Percentiles rank a stretch among this genome's conserved stretches.
phyloP scores from a whole-genome alignment of 2,888 invertebrate genomes.

The Eugnorisma glareosa region DNA sequence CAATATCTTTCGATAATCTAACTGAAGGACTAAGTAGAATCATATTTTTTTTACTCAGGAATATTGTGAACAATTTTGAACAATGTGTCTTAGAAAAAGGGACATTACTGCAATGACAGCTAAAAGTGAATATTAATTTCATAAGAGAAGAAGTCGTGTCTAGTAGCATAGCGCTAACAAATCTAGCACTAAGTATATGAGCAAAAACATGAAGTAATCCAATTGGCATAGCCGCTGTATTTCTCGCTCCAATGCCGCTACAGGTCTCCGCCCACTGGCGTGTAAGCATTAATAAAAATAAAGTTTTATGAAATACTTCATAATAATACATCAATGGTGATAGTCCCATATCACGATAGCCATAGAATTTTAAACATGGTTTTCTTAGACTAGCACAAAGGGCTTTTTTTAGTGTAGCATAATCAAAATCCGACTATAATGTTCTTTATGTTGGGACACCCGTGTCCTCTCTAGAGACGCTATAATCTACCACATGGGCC shows the following conservation, averaged over 20 bases:
- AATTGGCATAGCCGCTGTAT: constrained; percentile 38
- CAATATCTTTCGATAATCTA: too few species aligned
- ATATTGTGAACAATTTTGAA: neutral
- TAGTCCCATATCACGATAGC: constrained; percentile 21
- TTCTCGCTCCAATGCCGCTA: constrained; percentile 24
- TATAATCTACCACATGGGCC: neutral
- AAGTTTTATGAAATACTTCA: constrained; percentile 3
- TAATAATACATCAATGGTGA: neutral
- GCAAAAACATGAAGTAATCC: constrained; percentile 50
- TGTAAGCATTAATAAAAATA: constrained; percentile 36
- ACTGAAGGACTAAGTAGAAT: too few species aligned
- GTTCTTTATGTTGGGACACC: neutral
- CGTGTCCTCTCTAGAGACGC: neutral
- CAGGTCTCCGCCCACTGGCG: constrained; percentile 47
- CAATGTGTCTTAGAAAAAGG: neutral
- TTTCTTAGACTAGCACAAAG: neutral
- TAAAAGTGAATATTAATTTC: constrained; percentile 1
- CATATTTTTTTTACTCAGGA: too few species aligned
- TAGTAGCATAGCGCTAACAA: constrained; percentile 3
- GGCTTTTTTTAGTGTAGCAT: neutral
- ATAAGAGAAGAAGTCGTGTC: neutral
- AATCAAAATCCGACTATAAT: neutral
- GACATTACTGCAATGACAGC: neutral
- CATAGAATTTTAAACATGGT: neutral
- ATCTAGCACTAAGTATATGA: neutral